phyloP scores from a whole-genome alignment of 2,888 invertebrate genomes.

The Druceiella hillmani region DNA sequence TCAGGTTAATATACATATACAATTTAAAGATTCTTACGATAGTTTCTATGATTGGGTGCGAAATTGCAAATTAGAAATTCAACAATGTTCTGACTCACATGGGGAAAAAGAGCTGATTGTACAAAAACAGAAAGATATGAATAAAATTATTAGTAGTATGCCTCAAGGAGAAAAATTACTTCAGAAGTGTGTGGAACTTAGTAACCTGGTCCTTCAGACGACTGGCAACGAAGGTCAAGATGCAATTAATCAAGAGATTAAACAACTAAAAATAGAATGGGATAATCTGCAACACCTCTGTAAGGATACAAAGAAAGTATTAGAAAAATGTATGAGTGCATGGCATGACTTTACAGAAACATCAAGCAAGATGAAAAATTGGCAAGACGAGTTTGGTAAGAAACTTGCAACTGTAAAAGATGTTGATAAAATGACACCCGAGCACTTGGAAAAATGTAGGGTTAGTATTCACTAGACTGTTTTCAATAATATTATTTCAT shows the following conservation, averaged over 20 bases:
- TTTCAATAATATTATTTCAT: not conserved
- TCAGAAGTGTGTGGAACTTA: slow-evolving; percentile 66
- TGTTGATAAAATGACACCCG: slow-evolving; percentile 70
- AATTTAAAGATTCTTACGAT: slow-evolving; percentile 77
- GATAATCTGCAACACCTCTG: slow-evolving; percentile 71
- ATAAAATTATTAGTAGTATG: slow-evolving; percentile 61
- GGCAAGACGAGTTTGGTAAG: slow-evolving; percentile 66
- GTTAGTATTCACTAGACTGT: slow-evolving; percentile 42
- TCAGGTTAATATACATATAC: slow-evolving; percentile 82
- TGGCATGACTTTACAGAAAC: slow-evolving; percentile 79
- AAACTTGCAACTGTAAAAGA: slow-evolving; percentile 60
- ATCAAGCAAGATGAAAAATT: slow-evolving; percentile 65
- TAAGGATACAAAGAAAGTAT: slow-evolving; percentile 67
- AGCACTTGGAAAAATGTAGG: slow-evolving; percentile 71
- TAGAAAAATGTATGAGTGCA: slow-evolving; percentile 69
- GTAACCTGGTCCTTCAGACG: slow-evolving; percentile 67
- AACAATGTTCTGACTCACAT: slow-evolving; percentile 81
- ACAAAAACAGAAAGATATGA: slow-evolving; percentile 70
- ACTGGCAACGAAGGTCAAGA: slow-evolving; percentile 83
- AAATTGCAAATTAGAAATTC: slow-evolving; percentile 72
- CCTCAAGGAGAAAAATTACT: slow-evolving; percentile 70
- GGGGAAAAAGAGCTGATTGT: slow-evolving; percentile 77
- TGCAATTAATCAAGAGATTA: slow-evolving; percentile 72
- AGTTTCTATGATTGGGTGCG: slow-evolving; percentile 83
- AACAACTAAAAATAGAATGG: slow-evolving; percentile 76